Base-by-base conservation (phyloP, 2,797 vertebrate species). In the Scomberomorus guttatus region DNA sequence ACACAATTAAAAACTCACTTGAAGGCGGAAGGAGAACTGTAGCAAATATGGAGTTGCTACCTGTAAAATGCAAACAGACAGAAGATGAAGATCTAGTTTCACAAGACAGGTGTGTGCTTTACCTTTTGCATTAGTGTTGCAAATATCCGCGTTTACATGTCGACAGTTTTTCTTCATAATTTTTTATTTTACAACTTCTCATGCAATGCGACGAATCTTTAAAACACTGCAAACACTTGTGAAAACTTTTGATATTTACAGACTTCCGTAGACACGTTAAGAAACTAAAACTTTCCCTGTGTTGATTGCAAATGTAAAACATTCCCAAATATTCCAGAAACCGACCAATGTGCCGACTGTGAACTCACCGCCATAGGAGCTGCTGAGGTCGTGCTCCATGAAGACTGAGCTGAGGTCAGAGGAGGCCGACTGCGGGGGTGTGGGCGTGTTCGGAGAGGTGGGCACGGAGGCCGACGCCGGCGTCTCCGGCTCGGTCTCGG, bases 371-470 rank as follows among this genome's bases (percentile, higher is more conserved):
- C 93, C 90, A 93, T 93, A 97, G 10, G 96, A 97, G 70, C 92
- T 96, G 94, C 83, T 95, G 88, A 97, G 95, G 73, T 99, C 98
- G 0, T 93, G 93, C 25, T 99, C 98, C n/a, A 95, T 82, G 86
- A 99, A 99, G 64, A 96, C 98, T 0, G 90, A 93, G 92, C 95
- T 95, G 85, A 97, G 93, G 63, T 99, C 98, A 0, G 98, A 98
- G 50, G 96, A 96, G 24, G 98, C 98, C 0, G 98, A 99, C 77
- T 96, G 97, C 0, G 98, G 98, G 0, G 98, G 97, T 0, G 98
- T 99, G 2, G 0, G 98, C 0, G 97, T 98, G 93, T 97, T 98
- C 0, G 98, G 98, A 0, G 98, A 99, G 27, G 98, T 98, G 5
- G 98, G 98, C 18, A 98, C 93, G 0, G 95, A 96, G 55, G 69